Percentiles rank a stretch among this genome's conserved stretches.
Conservation (phyloP, 53 echinoderm and acorn worm species). For the Arbacia lixula region DNA sequence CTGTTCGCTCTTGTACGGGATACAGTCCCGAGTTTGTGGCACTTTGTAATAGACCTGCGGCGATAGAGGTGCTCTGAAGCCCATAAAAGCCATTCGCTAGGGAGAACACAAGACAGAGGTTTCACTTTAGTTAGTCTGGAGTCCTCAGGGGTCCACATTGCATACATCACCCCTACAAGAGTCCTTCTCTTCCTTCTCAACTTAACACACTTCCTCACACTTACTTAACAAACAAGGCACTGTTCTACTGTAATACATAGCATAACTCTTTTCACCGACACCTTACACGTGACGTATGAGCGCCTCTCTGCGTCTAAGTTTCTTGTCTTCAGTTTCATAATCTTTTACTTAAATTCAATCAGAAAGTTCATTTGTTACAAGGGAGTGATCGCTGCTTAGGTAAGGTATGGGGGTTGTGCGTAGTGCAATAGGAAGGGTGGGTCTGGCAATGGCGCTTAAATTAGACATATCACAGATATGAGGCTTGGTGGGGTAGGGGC, state of each 20-base stretch:
- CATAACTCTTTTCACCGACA: too few relatives aligned
- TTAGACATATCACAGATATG: neutral
- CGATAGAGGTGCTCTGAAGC: slow-evolving; percentile 41
- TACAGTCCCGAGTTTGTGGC: slow-evolving; percentile 55
- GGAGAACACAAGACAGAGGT: slow-evolving; percentile 41
- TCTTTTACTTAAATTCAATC: too few relatives aligned
- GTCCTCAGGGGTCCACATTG: slow-evolving; percentile 22
- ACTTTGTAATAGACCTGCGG: slow-evolving; percentile 61
- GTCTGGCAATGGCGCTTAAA: neutral
- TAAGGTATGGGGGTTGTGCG: slow-evolving; percentile 48
- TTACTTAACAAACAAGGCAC: too few relatives aligned
- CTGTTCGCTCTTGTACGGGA: slow-evolving; percentile 20
- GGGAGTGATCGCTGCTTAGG: too few relatives aligned
- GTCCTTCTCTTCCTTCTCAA: too few relatives aligned
- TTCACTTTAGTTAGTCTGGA: slow-evolving; percentile 43
- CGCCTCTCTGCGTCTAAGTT: too few relatives aligned
- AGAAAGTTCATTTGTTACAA: too few relatives aligned
- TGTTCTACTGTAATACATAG: too few relatives aligned
- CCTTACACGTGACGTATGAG: too few relatives aligned
- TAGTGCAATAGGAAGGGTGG: slow-evolving; percentile 25
- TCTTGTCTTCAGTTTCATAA: too few relatives aligned
- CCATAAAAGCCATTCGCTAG: slow-evolving; percentile 56
- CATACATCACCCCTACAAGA: too few relatives aligned
- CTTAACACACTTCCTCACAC: too few relatives aligned
- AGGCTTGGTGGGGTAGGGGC: neutral